These are phyloP conservation scores for Phenacoccus solenopsis DNA, from an alignment of 1,140 invertebrate species.

Conservation along the genomic window DNA sequence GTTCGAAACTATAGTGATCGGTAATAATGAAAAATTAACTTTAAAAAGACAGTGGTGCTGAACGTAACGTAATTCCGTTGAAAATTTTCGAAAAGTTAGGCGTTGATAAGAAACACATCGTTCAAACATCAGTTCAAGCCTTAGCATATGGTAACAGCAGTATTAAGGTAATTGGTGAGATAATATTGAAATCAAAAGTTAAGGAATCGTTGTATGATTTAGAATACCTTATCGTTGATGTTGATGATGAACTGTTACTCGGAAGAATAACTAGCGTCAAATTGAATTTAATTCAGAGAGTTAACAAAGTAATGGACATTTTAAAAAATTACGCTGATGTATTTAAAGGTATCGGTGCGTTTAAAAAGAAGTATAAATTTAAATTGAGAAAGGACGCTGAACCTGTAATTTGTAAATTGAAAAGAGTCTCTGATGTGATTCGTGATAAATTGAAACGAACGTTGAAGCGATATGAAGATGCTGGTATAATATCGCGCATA, in stretches of 20 bases:
- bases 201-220: too few relatives aligned
- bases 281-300: background rate
- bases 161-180: too few relatives aligned
- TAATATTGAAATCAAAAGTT: too few relatives aligned
- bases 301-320: conserved; percentile 9
- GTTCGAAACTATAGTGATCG: background rate
- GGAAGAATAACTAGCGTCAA: conserved; percentile 18
- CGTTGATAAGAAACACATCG: too few relatives aligned
- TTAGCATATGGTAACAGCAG: too few relatives aligned
- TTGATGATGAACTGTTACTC: conserved; percentile 3
- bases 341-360: conserved; percentile 23
- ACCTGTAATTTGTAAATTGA: conserved; percentile 23
- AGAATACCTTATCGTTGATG: too few relatives aligned
- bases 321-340: conserved; percentile 10
- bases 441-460: conserved; percentile 24
- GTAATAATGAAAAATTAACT: background rate
- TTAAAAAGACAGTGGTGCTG: conserved; percentile 18
- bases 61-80: conserved; percentile 11
- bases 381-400: conserved; percentile 21
- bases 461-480: conserved; percentile 24
- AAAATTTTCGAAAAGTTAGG: too few relatives aligned
- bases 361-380: conserved; percentile 21
- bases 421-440: conserved; percentile 24
- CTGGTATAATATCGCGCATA: conserved; percentile 22
- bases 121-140: too few relatives aligned